phyloP scores from a whole-genome alignment of 2,113 vertebrate species.

The Panthera tigris region DNA sequence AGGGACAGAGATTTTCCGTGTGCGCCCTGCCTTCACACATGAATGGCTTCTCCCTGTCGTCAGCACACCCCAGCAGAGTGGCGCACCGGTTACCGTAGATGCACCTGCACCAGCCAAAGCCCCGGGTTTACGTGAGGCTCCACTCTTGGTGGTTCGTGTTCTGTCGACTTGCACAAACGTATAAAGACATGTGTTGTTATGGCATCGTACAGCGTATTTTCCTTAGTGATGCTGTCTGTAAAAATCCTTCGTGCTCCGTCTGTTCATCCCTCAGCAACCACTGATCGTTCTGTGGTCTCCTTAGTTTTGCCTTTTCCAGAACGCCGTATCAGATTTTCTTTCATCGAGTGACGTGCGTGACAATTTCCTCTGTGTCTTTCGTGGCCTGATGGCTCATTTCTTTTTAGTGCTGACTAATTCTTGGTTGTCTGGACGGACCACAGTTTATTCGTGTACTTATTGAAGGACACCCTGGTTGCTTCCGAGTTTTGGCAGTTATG shows the following conservation, averaged over 20 bases:
- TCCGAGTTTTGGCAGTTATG: neutral
- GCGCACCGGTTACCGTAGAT: accelerated
- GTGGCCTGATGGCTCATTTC: neutral
- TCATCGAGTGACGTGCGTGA: neutral
- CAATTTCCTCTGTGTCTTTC: neutral
- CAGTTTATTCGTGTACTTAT: neutral
- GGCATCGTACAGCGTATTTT: neutral
- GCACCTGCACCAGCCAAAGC: neutral
- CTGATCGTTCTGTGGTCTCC: neutral
- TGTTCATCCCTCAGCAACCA: neutral
- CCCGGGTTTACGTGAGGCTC: neutral
- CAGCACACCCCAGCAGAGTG: neutral
- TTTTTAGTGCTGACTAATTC: neutral
- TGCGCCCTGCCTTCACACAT: accelerated
- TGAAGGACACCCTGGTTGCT: neutral
- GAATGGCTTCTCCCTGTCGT: too few species aligned
- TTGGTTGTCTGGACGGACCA: neutral
- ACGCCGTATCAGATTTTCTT: neutral
- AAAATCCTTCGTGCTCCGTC: neutral
- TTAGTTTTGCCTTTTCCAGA: neutral
- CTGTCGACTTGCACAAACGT: neutral
- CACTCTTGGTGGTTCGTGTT: neutral
- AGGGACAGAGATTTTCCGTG: neutral
- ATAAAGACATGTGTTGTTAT: accelerated
- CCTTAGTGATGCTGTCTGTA: neutral